Conservation (phyloP, 2,113 vertebrate genomes). For the Phalacrocorax pelagicus region DNA sequence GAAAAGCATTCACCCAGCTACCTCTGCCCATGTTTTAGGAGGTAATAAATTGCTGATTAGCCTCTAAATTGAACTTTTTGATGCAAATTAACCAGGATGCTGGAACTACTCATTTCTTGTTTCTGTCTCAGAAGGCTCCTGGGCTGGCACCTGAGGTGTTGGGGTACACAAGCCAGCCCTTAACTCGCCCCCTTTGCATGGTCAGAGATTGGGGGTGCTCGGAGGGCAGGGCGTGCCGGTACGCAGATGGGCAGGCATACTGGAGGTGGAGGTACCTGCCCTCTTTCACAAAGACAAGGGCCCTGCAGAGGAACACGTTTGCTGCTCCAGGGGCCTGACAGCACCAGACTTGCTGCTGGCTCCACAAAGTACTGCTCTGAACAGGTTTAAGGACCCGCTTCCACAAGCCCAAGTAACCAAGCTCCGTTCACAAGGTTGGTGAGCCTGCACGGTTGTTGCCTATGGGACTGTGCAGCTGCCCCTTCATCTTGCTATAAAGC, state of each 20-base stretch:
- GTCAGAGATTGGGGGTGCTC: background rate
- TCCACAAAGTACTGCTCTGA: background rate
- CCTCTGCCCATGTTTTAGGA: too few species aligned
- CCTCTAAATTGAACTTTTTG: background rate
- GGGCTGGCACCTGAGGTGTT: background rate
- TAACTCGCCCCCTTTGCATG: background rate
- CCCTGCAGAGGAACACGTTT: background rate
- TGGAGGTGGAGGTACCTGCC: background rate
- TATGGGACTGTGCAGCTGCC: background rate
- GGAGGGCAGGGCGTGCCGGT: fast-evolving
- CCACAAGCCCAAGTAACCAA: background rate
- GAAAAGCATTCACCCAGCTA: background rate
- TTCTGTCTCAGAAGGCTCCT: background rate
- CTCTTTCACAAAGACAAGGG: background rate
- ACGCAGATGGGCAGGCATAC: fast-evolving
- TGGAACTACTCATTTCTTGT: background rate
- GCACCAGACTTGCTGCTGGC: background rate
- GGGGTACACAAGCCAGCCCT: background rate
- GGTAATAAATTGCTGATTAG: background rate
- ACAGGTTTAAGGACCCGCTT: background rate
- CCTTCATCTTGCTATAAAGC: background rate
- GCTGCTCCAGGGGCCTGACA: fast-evolving
- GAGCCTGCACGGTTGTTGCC: background rate
- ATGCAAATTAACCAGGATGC: background rate
- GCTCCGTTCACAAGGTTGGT: fast-evolving